A percentile compares a stretch with the other conserved stretches of the same genome.
Conservation (phyloP, 2,888 invertebrate species). For the Morpho deidamia region DNA sequence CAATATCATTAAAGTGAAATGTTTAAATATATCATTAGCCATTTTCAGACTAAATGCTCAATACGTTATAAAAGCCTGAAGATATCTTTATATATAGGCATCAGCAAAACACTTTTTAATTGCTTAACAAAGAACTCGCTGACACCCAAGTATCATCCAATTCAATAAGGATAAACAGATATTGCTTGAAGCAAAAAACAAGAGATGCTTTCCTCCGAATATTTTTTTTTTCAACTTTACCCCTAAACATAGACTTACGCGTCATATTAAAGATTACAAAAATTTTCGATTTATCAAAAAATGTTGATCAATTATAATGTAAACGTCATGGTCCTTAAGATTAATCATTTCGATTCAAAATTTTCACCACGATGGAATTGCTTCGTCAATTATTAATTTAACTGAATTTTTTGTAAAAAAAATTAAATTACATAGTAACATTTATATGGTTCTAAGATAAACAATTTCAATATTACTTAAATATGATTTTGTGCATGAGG, state of each 20-base stretch:
- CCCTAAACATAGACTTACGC: slow-evolving; percentile 25
- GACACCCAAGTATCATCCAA: neutral
- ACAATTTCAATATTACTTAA: slow-evolving; percentile 25
- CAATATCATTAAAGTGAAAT: slow-evolving; percentile 70
- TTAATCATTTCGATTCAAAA: slow-evolving; percentile 55
- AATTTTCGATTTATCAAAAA: slow-evolving; percentile 37
- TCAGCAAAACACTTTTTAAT: neutral
- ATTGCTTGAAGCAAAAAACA: slow-evolving; percentile 24
- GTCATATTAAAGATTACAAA: slow-evolving; percentile 33
- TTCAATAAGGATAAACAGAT: slow-evolving; percentile 15
- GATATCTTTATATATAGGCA: neutral
- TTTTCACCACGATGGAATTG: slow-evolving; percentile 23
- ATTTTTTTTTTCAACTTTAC: slow-evolving; percentile 14
- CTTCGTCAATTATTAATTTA: slow-evolving; percentile 20
- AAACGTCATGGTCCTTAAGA: slow-evolving; percentile 62
- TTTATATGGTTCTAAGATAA: slow-evolving; percentile 20
- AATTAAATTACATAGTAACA: slow-evolving; percentile 19
- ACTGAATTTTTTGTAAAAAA: slow-evolving; percentile 15
- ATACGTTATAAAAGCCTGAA: slow-evolving; percentile 14
- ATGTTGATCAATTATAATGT: slow-evolving; percentile 68
- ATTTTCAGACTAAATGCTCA: slow-evolving; percentile 4
- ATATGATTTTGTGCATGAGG: slow-evolving; percentile 65
- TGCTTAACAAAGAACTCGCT: slow-evolving; percentile 1
- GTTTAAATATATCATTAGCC: slow-evolving; percentile 15
- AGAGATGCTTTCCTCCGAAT: slow-evolving; percentile 24